Conservation (phyloP, 2,888 invertebrate genomes). For the Orchesellides sinensis region DNA sequence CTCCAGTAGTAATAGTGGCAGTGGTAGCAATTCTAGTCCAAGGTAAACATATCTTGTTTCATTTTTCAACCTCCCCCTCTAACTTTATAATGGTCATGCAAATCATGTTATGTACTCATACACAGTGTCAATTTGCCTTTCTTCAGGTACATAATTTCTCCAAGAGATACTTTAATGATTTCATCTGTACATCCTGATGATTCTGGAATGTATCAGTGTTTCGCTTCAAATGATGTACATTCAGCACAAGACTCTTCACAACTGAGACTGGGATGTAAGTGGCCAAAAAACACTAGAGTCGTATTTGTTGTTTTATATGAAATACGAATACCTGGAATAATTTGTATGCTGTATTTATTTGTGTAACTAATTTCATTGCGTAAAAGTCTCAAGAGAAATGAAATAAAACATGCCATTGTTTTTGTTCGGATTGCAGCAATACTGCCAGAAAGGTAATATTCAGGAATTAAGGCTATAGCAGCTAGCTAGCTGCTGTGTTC, state of each 20-base stretch:
- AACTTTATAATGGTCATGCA: neutral
- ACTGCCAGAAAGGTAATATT: too few species aligned
- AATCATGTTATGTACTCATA: neutral
- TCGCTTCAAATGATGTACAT: conserved; percentile 86
- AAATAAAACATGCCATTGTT: too few species aligned
- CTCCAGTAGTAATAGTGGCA: conserved; percentile 3
- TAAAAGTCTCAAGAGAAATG: too few species aligned
- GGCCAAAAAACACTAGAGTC: too few species aligned
- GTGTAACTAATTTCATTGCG: too few species aligned
- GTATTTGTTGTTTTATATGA: too few species aligned
- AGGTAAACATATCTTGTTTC: conserved; percentile 31
- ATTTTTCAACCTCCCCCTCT: neutral
- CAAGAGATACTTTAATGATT: conserved; percentile 76
- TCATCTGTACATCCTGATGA: conserved; percentile 85
- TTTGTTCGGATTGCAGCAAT: too few species aligned
- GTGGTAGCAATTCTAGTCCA: conserved; percentile 31
- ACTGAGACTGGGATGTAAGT: conserved; percentile 87
- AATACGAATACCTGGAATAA: too few species aligned
- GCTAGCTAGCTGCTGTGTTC: too few species aligned
- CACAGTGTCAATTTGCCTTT: neutral
- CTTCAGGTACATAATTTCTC: conserved; percentile 67
- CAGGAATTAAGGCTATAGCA: too few species aligned
- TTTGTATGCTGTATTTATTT: too few species aligned
- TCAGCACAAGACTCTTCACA: conserved; percentile 90
- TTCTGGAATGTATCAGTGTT: conserved; percentile 93